Evolutionary conservation across 2,113 vertebrate species (phyloP), one percentile per base, ranked within the genome.

Genomic region (Callocephalon fimbriatum): DNA sequence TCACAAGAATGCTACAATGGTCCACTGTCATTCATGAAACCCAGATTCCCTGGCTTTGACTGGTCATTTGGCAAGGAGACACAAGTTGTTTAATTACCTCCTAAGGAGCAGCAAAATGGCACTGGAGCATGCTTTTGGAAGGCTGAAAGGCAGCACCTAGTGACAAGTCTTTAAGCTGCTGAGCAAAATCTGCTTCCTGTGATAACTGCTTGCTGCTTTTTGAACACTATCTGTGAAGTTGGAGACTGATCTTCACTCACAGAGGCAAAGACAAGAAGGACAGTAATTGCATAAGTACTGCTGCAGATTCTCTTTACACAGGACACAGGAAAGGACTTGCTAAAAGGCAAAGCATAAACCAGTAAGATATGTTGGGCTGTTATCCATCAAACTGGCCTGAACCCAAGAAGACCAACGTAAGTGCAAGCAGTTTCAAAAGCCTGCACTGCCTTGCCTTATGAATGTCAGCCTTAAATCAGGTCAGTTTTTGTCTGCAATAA

Each of bases 131-230:
- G 3, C 35, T 80, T 79, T 95, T 92, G 40, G 58, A 95, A 95
- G 40, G 58, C 71, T 92, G 59, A 86, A 91, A 94, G 53, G 54
- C 75, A 92, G 79, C 59, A 80, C 67, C 58, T 92, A 83, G 88
- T 77, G 63, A 92, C 38, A 94, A 91, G 48, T 62, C 47, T 74
- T 59, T 35, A 71, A 94, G 65, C 38, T 94, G 80, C 68, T 87
- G 80, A 91, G 65, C 12, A 91, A 91, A 91, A 87, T 77, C 80
- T 89, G 63, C 68, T 86, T 94, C 86, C 86, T 84, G 38, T 93
- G 83, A 63, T 86, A 92, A 91, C 68, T 71, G 51, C 68, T 71
- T 63, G 51, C 73, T 91, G 59, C 56, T 81, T 94, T 94, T 77
- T 91, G 51, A 89, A 81, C 22, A 47, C 62, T 72, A 56, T 47